Evolutionary conservation across 2,888 invertebrate genomes (phyloP).

Genomic region (Tetragonula carbonaria): DNA sequence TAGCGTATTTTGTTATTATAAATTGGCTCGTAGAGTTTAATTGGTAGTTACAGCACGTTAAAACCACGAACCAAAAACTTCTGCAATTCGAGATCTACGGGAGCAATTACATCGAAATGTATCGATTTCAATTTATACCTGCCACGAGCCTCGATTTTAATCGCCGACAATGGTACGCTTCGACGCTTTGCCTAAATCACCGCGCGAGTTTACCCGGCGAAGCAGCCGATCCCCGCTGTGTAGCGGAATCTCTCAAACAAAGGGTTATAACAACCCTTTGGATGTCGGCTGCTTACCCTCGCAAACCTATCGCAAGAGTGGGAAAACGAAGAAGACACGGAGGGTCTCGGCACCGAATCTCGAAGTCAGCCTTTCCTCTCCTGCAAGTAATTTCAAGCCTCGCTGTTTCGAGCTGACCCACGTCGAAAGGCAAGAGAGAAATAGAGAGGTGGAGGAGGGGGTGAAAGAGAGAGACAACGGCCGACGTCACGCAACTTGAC

Average conservation of each 20-base stretch:
- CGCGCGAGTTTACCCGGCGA: neutral
- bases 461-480: neutral
- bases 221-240: too few relatives aligned
- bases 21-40: too few relatives aligned
- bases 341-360: neutral
- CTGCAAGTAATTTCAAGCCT: conserved; percentile 10
- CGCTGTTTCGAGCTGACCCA: conserved; percentile 21
- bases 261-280: conserved; percentile 6
- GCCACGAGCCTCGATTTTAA: neutral
- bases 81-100: neutral
- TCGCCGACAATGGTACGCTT: neutral
- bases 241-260: neutral
- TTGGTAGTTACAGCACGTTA: too few relatives aligned
- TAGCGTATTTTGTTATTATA: too few relatives aligned
- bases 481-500: conserved; percentile 34
- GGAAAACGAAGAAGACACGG: neutral
- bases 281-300: neutral
- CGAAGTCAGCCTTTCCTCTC: conserved; percentile 1
- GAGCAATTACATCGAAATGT: neutral
- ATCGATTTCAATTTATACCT: neutral
- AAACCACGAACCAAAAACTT: neutral
- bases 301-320: conserved; percentile 5
- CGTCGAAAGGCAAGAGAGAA: neutral
- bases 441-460: too few relatives aligned
- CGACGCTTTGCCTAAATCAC: neutral